Base-by-base conservation (phyloP, 2,888 invertebrate genomes). In the Amphipoea lucens region DNA sequence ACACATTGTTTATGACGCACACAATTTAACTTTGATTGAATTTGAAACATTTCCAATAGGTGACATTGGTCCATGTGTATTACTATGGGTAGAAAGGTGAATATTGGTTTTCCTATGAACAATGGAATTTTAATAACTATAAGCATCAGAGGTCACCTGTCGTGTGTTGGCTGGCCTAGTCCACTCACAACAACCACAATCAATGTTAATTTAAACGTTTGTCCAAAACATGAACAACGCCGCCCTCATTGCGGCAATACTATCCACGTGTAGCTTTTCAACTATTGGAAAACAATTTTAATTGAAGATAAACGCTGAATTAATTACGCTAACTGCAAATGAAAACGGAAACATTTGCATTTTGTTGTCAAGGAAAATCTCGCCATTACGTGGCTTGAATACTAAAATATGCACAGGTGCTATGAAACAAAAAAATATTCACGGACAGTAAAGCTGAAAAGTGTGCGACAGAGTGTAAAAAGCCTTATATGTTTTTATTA, bases 401-500 rank as follows among this genome's bases (percentile, higher is more conserved):
- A 63, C 48, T 67, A 17, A 68, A 4, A 36, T 7, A 23, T 48
- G 20, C 51, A 36, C 36, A 23, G 36, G 17, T 20, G 23, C 17
- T 76, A 36, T n/a, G 1, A 17, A 20, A 54, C 2, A n/a, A 74
- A 65, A 77, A 77, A 67, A 45, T 4, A 17, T 29, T 40, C 29
- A 70, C n/a, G 14, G 17, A 17, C 23, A 60, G 48, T 51, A 60
- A 62, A 62, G 65, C 45, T 60, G 7, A 75, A 69, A 71, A 62
- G 29, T 40, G 29, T 57, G 29, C 51, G 36, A n/a, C 57, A 7
- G 72, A 68, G 29, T 76, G 74, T 74, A 42, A 71, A 76, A 68
- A 77, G n/a, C 29, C 71, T 87, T 79, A 79, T 57, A 76, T 69
- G 23, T 79, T 87, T 82, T 75, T 65, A 78, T 78, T 84, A 70